Evolutionary conservation across 2,113 vertebrate genomes (phyloP), one percentile per base, ranked within the genome.

Genomic region (Lepus timidus): DNA sequence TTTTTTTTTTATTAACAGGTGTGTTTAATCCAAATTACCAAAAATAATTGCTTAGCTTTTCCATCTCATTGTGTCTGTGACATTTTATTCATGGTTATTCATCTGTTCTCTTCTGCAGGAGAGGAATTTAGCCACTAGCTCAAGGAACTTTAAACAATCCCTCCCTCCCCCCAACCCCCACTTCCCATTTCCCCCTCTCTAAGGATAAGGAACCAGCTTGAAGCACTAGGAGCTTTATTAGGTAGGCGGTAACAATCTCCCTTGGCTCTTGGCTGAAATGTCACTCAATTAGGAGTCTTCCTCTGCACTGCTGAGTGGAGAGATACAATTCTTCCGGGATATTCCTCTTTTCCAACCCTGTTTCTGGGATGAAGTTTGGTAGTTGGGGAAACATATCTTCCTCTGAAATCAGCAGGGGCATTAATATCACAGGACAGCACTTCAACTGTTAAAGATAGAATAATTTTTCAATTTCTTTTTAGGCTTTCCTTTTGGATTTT

Each of bases 241-340:
- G 79, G 90, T 80, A 86, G 90, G 93, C 22, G 36, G 91, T 81
- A 88, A 86, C 70, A 80, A 39, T 86, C 73, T 93, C 90, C 68
- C 74, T 91, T 61, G 92, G 93, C 85, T 92, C 81, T 86, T 94
- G 82, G 85, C 86, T 88, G 93, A 97, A 96, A 96, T 94, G 97
- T 91, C 96, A 95, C 83, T 94, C 91, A 95, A 94, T 96, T 95
- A 71, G 71, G 90, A 89, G 65, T 61, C 83, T 94, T 90, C 74
- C 83, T 68, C 71, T 55, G 62, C 52, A 89, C 31, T 58, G 22
- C 88, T 55, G 29, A 76, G 29, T 36, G 19, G 73, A 88, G 88
- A 84, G n/a, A 74, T 64, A 55, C 13, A 25, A 85, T 84, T 94
- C 85, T 94, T 84, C 52, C 51, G 90, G 83, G 86, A 92, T 27